Percentiles rank a stretch among this genome's conserved stretches.
These are phyloP conservation scores for Eutolmus rufibarbis DNA, from an alignment of 2,888 invertebrate genomes.

Conservation along the genomic window DNA sequence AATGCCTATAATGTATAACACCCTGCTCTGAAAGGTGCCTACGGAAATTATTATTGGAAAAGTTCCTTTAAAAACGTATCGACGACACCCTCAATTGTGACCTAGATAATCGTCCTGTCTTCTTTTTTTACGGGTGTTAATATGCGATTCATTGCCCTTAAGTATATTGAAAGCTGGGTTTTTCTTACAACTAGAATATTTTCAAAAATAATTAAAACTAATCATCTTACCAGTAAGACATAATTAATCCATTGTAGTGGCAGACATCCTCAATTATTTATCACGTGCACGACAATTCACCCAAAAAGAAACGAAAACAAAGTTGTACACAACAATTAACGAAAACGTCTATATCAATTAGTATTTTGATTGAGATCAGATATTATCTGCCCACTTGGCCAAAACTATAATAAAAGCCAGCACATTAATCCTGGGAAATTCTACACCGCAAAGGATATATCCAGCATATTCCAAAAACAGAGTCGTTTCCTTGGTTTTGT, in stretches of 20 bases:
- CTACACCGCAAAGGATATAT: neutral
- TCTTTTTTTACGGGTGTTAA: neutral
- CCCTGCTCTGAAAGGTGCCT: neutral
- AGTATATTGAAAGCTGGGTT: neutral
- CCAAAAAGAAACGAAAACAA: neutral
- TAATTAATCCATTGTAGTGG: neutral
- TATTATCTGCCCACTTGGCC: neutral
- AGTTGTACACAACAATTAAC: neutral
- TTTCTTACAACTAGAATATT: neutral
- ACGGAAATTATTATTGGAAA: neutral
- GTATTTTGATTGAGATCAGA: neutral
- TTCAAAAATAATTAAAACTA: neutral
- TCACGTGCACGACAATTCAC: neutral
- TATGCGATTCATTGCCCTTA: neutral
- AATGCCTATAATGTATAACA: neutral
- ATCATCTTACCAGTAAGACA: neutral
- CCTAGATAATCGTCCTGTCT: neutral
- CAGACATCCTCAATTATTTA: neutral
- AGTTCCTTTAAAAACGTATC: neutral
- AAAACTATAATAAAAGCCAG: neutral
- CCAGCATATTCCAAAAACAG: neutral
- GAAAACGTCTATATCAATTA: neutral
- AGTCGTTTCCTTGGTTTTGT: constrained; percentile 11
- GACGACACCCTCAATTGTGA: neutral
- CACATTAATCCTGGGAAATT: neutral